Percentiles rank a stretch among this genome's conserved stretches.
These are phyloP conservation scores for Paratilapia polleni DNA, from an alignment of 2,113 vertebrate species.

Conservation along the genomic window DNA sequence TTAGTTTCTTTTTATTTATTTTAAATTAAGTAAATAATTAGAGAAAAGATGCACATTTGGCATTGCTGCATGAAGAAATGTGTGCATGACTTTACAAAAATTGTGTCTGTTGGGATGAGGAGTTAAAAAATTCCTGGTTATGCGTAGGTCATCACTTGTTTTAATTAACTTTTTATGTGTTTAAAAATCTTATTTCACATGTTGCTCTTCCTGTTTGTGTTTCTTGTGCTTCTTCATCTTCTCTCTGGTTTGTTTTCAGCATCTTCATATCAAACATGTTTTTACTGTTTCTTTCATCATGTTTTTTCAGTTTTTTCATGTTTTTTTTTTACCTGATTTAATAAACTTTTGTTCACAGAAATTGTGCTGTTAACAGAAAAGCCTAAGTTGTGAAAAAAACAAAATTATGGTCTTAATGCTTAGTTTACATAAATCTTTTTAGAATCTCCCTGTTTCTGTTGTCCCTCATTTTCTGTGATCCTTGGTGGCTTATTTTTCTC, in stretches of 20 bases:
- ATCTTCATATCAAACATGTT: background rate
- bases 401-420: background rate
- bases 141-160: background rate
- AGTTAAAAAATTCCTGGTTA: background rate
- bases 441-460: background rate
- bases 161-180: background rate
- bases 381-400: background rate
- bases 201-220: background rate
- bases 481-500: background rate
- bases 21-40: background rate
- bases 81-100: constrained; percentile 8
- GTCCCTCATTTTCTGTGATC: background rate
- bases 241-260: constrained; percentile 11
- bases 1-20: background rate
- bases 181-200: background rate
- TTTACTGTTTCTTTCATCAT: constrained; percentile 12
- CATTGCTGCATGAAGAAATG: background rate
- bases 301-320: constrained; percentile 8
- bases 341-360: background rate
- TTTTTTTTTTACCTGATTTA: constrained; percentile 12
- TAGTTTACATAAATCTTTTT: background rate
- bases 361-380: background rate
- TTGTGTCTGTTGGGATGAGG: background rate
- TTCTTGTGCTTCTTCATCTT: background rate
- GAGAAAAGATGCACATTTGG: background rate